A percentile compares a stretch with the other conserved stretches of the same genome.
These are phyloP conservation scores for Drosophila paramelanica DNA, from an alignment of 2,888 invertebrate genomes.

Conservation along the genomic window DNA sequence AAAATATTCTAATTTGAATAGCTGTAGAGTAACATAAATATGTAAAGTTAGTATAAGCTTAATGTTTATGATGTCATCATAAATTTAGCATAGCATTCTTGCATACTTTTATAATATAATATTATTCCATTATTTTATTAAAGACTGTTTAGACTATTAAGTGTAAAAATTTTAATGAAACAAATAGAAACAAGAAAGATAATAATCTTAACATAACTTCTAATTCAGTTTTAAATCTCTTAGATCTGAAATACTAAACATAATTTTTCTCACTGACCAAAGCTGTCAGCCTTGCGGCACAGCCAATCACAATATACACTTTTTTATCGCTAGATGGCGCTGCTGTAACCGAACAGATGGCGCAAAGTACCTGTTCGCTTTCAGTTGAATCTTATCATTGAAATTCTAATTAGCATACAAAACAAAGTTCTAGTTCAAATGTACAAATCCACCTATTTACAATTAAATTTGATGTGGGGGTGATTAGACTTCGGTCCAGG, in stretches of 20 bases:
- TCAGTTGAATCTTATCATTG: constrained; percentile 9
- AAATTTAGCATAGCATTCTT: no score
- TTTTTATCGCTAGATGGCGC: constrained; percentile 12
- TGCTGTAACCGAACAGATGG: constrained; percentile 10
- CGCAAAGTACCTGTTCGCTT: background rate
- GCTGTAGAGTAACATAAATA: background rate
- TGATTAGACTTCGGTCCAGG: background rate
- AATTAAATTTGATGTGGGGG: background rate
- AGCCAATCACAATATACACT: background rate
- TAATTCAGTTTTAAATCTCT: background rate
- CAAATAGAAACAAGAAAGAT: no score
- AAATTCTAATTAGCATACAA: background rate
- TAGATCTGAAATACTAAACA: constrained; percentile 9
- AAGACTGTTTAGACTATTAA: no score
- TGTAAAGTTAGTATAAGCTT: background rate
- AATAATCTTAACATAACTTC: background rate
- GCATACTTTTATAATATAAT: no score
- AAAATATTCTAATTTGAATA: background rate
- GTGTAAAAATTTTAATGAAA: no score
- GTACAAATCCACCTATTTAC: background rate
- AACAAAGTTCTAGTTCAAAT: background rate
- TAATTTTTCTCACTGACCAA: constrained; percentile 12
- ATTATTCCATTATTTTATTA: no score
- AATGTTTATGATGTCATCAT: background rate
- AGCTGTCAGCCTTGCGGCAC: constrained; percentile 20